Evolutionary conservation across 2,113 vertebrate species (phyloP).

Genomic region (Nipponia nippon): DNA sequence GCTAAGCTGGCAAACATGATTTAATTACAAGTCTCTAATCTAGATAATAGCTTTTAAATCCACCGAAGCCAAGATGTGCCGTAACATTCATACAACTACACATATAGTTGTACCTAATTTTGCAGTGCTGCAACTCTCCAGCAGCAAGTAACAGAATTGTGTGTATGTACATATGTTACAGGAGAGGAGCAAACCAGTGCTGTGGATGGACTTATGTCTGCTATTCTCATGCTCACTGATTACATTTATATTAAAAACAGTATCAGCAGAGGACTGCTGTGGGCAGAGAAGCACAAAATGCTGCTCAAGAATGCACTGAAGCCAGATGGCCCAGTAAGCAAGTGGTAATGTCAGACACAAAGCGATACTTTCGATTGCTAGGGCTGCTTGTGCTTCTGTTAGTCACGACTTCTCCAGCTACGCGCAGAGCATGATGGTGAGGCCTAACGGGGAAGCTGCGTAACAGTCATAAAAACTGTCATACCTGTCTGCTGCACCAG

Average conservation of each 20-base stretch:
- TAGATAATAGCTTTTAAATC: not conserved
- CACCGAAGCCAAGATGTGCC: not conserved
- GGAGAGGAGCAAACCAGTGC: not conserved
- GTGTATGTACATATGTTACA: not conserved
- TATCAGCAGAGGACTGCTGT: not conserved
- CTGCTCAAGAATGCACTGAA: not conserved
- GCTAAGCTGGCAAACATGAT: not conserved
- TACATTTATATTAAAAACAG: not conserved
- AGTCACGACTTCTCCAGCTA: not conserved
- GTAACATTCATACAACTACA: not conserved
- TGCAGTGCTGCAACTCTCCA: not conserved
- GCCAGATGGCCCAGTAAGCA: not conserved
- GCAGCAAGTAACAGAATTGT: not conserved
- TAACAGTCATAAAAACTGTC: not conserved
- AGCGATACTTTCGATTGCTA: not conserved
- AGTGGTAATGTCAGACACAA: not conserved
- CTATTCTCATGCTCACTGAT: not conserved
- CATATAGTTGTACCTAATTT: not conserved
- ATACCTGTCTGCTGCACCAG: not conserved
- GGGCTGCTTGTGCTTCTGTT: conserved; percentile 6
- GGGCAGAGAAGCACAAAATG: not conserved
- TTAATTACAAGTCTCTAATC: not conserved
- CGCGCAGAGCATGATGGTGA: not conserved
- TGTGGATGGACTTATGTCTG: not conserved
- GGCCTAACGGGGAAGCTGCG: not conserved